These are phyloP conservation scores for Diogma glabrata DNA, from an alignment of 2,888 invertebrate species.

Conservation along the genomic window DNA sequence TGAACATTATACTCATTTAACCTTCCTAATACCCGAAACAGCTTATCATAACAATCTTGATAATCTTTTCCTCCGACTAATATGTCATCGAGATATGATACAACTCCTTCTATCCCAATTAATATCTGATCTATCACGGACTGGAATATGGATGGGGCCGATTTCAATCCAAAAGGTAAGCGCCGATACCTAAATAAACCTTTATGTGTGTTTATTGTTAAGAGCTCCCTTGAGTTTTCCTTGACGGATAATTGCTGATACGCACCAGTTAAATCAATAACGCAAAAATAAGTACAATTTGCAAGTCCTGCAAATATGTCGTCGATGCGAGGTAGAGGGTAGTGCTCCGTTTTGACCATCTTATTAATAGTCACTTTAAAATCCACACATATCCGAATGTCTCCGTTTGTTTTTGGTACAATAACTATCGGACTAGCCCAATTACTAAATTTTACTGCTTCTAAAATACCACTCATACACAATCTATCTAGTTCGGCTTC, in stretches of 20 bases:
- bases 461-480: constrained; percentile 16
- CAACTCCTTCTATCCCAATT: too few relatives aligned
- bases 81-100: not conserved
- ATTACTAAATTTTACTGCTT: constrained; percentile 16
- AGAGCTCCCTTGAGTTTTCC: constrained; percentile 19
- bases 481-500: constrained; percentile 17
- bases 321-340: constrained; percentile 23
- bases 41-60: too few relatives aligned
- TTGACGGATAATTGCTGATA: constrained; percentile 23
- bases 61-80: too few relatives aligned
- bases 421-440: constrained; percentile 24
- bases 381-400: constrained; percentile 25
- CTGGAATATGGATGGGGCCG: not conserved
- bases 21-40: too few relatives aligned
- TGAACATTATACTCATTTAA: not conserved
- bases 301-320: constrained; percentile 22
- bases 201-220: constrained; percentile 24
- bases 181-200: too few relatives aligned
- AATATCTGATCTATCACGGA: too few relatives aligned
- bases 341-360: constrained; percentile 18
- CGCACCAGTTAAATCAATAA: constrained; percentile 23
- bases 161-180: not conserved
- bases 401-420: constrained; percentile 21
- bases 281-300: constrained; percentile 20
- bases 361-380: constrained; percentile 19